Conservation (phyloP, 2,888 invertebrate species). For the Diploptera punctata region DNA sequence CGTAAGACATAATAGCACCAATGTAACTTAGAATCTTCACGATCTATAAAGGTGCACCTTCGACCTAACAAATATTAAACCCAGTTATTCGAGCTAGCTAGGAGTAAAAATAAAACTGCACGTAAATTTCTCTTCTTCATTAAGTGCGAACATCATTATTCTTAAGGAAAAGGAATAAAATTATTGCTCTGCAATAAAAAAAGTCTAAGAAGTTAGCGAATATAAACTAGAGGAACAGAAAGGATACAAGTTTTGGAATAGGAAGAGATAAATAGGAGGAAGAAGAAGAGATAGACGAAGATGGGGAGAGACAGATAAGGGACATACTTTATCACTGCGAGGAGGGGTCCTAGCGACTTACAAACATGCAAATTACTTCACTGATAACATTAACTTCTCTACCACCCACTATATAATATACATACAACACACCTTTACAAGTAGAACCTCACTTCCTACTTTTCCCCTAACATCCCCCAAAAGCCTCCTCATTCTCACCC, state of each 20-base stretch:
- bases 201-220: background rate
- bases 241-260: background rate
- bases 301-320: constrained; percentile 3
- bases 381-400: constrained; percentile 7
- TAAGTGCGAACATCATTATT: too few relatives aligned
- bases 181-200: background rate
- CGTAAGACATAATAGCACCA: too few relatives aligned
- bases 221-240: background rate
- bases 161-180: too few relatives aligned
- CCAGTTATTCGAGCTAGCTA: too few relatives aligned
- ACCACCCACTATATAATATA: background rate
- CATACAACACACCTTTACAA: constrained; percentile 8
- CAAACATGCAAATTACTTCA: constrained; percentile 1
- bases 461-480: too few relatives aligned
- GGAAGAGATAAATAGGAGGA: background rate
- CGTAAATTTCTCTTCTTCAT: too few relatives aligned
- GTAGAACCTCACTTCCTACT: constrained; percentile 10
- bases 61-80: too few relatives aligned
- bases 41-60: too few relatives aligned
- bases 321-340: background rate
- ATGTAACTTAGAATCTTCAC: too few relatives aligned
- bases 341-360: background rate
- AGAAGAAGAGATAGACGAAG: background rate
- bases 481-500: too few relatives aligned
- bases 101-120: too few relatives aligned